A percentile compares a stretch with the other conserved stretches of the same genome.
These are phyloP conservation scores for Andrena dorsata DNA, from an alignment of 2,888 invertebrate genomes.

Conservation along the genomic window DNA sequence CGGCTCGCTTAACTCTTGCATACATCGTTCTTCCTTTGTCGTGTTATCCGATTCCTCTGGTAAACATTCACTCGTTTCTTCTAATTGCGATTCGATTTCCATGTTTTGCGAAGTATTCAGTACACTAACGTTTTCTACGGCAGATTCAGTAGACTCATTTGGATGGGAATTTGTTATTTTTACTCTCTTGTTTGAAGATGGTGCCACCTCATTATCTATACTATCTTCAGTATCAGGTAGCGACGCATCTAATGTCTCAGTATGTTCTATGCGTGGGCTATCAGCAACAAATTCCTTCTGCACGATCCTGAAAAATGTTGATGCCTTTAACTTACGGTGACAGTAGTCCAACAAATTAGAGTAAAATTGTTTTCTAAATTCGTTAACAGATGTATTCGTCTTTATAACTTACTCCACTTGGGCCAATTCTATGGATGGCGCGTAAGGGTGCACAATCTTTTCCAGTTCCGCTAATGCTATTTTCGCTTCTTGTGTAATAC, in stretches of 20 bases:
- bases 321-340: background rate
- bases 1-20: background rate
- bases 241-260: background rate
- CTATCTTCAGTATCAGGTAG: background rate
- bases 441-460: slow-evolving; percentile 79
- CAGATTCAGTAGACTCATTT: background rate
- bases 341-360: background rate
- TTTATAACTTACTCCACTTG: slow-evolving; percentile 59
- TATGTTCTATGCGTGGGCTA: background rate
- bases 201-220: slow-evolving; percentile 7
- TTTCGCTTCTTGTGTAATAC: slow-evolving; percentile 76
- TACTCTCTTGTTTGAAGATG: slow-evolving; percentile 20
- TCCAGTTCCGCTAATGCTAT: slow-evolving; percentile 75
- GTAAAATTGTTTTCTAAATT: background rate
- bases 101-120: background rate
- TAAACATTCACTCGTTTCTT: background rate
- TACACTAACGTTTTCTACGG: background rate
- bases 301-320: slow-evolving; percentile 52
- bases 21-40: background rate
- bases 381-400: background rate
- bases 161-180: slow-evolving; percentile 13
- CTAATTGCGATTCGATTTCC: background rate
- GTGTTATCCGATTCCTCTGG: background rate
- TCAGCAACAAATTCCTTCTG: slow-evolving; percentile 43
- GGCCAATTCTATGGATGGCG: slow-evolving; percentile 75